Conservation (phyloP, 2,888 invertebrate species). For the Chorisops tibialis region DNA sequence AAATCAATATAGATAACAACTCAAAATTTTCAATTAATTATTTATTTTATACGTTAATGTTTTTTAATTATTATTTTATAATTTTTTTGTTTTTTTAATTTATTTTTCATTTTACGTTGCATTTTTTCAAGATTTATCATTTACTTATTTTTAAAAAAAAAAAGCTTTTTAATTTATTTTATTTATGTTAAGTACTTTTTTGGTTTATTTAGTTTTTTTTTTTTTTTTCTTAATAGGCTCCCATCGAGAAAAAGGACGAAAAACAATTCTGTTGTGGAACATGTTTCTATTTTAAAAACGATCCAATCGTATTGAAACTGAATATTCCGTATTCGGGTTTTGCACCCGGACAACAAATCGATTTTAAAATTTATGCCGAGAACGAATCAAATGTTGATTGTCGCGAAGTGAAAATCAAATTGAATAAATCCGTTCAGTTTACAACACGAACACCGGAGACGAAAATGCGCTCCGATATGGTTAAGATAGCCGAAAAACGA, state of each 20-base stretch:
- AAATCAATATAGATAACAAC: too few species aligned
- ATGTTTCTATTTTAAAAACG: slow-evolving; percentile 45
- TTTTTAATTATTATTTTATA: too few species aligned
- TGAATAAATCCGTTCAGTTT: slow-evolving; percentile 61
- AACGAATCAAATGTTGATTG: slow-evolving; percentile 71
- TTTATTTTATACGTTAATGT: too few species aligned
- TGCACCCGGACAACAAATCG: slow-evolving; percentile 72
- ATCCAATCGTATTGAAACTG: slow-evolving; percentile 44
- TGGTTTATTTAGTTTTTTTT: too few species aligned
- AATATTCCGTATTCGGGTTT: slow-evolving; percentile 68
- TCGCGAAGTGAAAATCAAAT: slow-evolving; percentile 59
- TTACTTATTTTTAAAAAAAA: too few species aligned
- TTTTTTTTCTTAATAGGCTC: slow-evolving; percentile 11
- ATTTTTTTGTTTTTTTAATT: too few species aligned
- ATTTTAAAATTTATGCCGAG: slow-evolving; percentile 66
- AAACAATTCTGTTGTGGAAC: slow-evolving; percentile 24
- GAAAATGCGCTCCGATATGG: slow-evolving; percentile 48
- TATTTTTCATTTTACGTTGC: too few species aligned
- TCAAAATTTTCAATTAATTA: too few species aligned
- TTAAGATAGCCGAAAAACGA: slow-evolving; percentile 47
- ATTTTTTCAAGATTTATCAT: too few species aligned
- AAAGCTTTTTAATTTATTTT: too few species aligned
- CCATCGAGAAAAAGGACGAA: slow-evolving; percentile 10
- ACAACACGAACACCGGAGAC: slow-evolving; percentile 49
- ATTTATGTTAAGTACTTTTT: too few species aligned